Base-by-base conservation (phyloP, 2,888 invertebrate species). In the Nymphalis c-album region DNA sequence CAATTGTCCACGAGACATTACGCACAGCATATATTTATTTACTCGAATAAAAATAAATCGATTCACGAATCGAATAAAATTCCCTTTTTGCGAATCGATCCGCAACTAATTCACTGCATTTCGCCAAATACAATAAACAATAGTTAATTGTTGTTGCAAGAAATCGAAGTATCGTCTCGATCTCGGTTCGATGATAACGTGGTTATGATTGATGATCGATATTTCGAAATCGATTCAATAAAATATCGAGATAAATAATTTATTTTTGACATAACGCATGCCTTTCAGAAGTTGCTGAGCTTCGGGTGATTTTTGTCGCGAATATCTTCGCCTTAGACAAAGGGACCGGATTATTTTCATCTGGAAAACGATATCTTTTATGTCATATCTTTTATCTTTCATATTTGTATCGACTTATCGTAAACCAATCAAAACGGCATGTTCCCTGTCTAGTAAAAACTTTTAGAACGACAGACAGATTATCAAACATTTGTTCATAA, bases 181-280 rank as follows among this genome's bases (percentile, higher is more conserved):
- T 72, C 70, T 67, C 58, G 18, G 60, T 40, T 40, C 78, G 80
- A 80, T 77, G 90, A 90, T 90, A 87, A 80, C 80, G 86, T 87
- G 64, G 26, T 86, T 90, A 90, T 90, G 91, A 91, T 90, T 87
- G 89, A 91, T 87, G 89, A 77, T 73, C 83, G 82, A 86, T 86
- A 85, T 85, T 80, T 81, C 78, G 78, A 87, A 85, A 85, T 85
- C 84, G 85, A 84, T 82, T 81, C n/a, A 40, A 57, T 57, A 53
- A 53, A 53, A 57, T 77, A 71, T 75, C 75, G 77, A 74, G 79
- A 88, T 87, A 81, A 85, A 87, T 86, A 82, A 86, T 88, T 86
- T 85, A 89, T 87, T 89, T 87, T 84, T 79, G 80, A 75, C 71
- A 72, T 79, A 84, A 83, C 78, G 79, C 73, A 70, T 77, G 74